phyloP scores from a whole-genome alignment of 2,888 invertebrate genomes.

The Dynastes maya region DNA sequence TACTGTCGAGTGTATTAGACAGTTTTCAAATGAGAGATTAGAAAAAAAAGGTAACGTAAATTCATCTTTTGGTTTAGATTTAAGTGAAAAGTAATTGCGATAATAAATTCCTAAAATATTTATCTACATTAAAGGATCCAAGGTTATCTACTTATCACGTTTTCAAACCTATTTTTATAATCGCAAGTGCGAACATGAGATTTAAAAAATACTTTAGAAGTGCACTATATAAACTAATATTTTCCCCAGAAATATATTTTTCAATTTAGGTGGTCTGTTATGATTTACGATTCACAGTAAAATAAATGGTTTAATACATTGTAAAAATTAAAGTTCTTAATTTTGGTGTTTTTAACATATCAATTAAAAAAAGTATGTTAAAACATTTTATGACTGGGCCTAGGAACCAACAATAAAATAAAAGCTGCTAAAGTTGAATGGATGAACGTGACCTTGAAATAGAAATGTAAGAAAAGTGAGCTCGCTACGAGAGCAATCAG shows the following conservation, averaged over 20 bases:
- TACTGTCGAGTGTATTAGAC: conserved; percentile 11
- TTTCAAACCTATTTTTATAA: neutral
- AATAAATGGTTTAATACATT: too few relatives aligned
- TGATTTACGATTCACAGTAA: too few relatives aligned
- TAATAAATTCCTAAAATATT: neutral
- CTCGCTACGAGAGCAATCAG: neutral
- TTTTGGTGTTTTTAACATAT: too few relatives aligned
- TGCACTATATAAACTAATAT: too few relatives aligned
- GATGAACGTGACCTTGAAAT: conserved; percentile 2
- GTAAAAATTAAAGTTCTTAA: too few relatives aligned
- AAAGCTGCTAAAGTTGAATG: conserved; percentile 14
- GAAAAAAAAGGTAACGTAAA: conserved; percentile 24
- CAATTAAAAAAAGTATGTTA: too few relatives aligned
- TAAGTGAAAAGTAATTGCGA: conserved; percentile 2
- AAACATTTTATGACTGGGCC: too few relatives aligned
- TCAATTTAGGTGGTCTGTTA: too few relatives aligned
- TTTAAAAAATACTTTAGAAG: too few relatives aligned
- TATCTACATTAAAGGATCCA: neutral
- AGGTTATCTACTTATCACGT: neutral
- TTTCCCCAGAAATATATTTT: too few relatives aligned
- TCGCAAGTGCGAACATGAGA: too few relatives aligned
- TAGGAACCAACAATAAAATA: neutral
- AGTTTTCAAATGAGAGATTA: conserved; percentile 6
- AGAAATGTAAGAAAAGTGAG: conserved; percentile 1
- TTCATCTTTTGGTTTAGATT: neutral